Evolutionary conservation across 2,888 invertebrate genomes (phyloP).

Genomic region (Ryuthela nishihirai): DNA sequence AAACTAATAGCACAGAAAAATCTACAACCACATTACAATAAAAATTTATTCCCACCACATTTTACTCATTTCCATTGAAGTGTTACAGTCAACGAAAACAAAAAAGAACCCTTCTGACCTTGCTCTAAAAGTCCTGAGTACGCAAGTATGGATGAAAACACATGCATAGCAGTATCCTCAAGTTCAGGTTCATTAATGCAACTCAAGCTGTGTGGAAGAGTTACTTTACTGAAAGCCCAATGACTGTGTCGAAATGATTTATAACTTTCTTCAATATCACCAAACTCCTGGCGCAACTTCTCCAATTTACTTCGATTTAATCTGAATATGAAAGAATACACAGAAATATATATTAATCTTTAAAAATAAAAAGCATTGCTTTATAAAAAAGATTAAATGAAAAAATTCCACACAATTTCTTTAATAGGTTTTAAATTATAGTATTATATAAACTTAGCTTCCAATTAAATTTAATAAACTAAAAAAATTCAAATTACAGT

Average conservation of each 20-base stretch:
- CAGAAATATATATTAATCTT: background rate
- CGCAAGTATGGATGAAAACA: slow-evolving; percentile 82
- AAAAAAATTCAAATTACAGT: too few species aligned
- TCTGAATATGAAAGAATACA: slow-evolving; percentile 44
- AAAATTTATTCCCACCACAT: too few species aligned
- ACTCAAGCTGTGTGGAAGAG: slow-evolving; percentile 75
- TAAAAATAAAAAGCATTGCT: background rate
- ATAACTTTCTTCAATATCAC: slow-evolving; percentile 73
- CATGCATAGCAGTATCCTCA: slow-evolving; percentile 75
- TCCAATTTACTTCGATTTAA: slow-evolving; percentile 79
- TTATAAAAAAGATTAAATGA: background rate
- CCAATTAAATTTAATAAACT: too few species aligned
- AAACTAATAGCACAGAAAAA: too few species aligned
- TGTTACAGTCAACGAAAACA: too few species aligned
- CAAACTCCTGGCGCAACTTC: slow-evolving; percentile 52
- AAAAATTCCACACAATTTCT: too few species aligned
- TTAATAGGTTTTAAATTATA: too few species aligned
- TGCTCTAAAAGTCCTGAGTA: slow-evolving; percentile 67
- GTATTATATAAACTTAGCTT: too few species aligned
- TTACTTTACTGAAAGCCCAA: slow-evolving; percentile 84
- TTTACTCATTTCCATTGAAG: too few species aligned
- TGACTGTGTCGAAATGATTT: slow-evolving; percentile 54
- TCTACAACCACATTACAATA: too few species aligned
- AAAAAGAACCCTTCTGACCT: slow-evolving; percentile 7
- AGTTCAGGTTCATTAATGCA: slow-evolving; percentile 73